Evolutionary conservation across 2,888 invertebrate genomes (phyloP).

Genomic region (Drosophila rellima): DNA sequence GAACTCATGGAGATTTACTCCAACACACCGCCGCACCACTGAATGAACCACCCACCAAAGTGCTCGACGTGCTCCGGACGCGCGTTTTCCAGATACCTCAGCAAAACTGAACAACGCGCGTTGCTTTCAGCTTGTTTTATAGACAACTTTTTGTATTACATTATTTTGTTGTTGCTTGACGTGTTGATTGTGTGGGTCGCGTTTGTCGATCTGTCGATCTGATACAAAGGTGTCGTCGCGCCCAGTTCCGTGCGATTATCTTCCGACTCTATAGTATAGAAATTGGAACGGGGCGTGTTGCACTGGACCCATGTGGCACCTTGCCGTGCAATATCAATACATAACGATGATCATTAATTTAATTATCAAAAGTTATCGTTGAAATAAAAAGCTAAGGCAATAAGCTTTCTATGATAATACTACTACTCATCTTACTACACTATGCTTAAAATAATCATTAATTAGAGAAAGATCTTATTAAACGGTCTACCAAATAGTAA

Average conservation of each 20-base stretch:
- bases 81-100: conserved; percentile 42
- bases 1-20: conserved; percentile 13
- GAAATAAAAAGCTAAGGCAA: background rate
- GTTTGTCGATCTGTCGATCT: conserved; percentile 19
- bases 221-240: conserved; percentile 32
- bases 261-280: conserved; percentile 8
- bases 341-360: conserved; percentile 4
- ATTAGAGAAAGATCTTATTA: background rate
- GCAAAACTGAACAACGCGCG: conserved; percentile 62
- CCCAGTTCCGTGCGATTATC: conserved; percentile 44
- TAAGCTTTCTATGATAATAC: background rate
- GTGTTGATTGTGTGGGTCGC: conserved; percentile 29
- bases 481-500: background rate
- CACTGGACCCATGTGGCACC: conserved; percentile 4
- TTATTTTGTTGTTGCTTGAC: conserved; percentile 15
- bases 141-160: conserved; percentile 55
- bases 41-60: conserved; percentile 20
- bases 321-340: conserved; percentile 1
- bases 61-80: conserved; percentile 26
- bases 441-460: background rate
- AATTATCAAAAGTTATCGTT: conserved; percentile 1
- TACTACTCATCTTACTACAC: background rate
- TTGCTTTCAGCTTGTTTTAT: conserved; percentile 62
- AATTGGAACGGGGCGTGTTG: conserved; percentile 34
- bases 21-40: conserved; percentile 5